phyloP scores from a whole-genome alignment of 2,888 invertebrate genomes.

The Gerris lacustris region DNA sequence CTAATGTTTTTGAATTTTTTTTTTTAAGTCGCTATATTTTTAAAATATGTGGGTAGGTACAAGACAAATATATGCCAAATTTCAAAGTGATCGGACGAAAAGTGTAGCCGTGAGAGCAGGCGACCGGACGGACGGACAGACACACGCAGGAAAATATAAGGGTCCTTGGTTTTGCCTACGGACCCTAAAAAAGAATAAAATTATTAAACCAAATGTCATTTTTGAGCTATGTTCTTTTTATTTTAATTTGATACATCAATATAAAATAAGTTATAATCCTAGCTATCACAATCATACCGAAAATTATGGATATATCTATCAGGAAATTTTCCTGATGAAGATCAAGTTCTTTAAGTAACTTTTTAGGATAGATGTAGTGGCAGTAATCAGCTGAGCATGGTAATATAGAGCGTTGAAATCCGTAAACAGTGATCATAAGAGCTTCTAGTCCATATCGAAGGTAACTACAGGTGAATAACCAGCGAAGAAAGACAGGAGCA shows the following conservation, averaged over 20 bases:
- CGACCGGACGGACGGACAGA: too few relatives aligned
- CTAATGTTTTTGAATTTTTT: too few relatives aligned
- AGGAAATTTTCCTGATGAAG: conserved; percentile 55
- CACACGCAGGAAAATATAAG: too few relatives aligned
- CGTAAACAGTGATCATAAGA: conserved; percentile 66
- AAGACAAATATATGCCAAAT: too few relatives aligned
- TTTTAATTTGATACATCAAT: conserved; percentile 25
- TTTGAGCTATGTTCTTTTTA: conserved; percentile 16
- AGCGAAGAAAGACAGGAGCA: conserved; percentile 61
- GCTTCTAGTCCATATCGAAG: conserved; percentile 81
- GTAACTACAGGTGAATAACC: conserved; percentile 80
- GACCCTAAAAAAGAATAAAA: too few relatives aligned
- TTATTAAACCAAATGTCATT: too few relatives aligned
- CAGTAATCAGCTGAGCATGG: conserved; percentile 55
- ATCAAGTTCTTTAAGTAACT: conserved; percentile 62
- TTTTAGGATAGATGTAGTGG: conserved; percentile 54
- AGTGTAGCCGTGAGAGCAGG: too few relatives aligned
- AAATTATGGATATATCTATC: conserved; percentile 51
- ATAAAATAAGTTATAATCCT: conserved; percentile 48
- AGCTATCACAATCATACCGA: conserved; percentile 49
- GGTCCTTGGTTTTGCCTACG: too few relatives aligned
- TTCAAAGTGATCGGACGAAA: too few relatives aligned
- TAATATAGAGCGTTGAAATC: conserved; percentile 61
- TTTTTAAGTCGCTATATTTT: too few relatives aligned
- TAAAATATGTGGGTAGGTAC: too few relatives aligned